These are phyloP conservation scores for Euthynnus affinis DNA, from an alignment of 2,797 vertebrate species.

Conservation along the genomic window DNA sequence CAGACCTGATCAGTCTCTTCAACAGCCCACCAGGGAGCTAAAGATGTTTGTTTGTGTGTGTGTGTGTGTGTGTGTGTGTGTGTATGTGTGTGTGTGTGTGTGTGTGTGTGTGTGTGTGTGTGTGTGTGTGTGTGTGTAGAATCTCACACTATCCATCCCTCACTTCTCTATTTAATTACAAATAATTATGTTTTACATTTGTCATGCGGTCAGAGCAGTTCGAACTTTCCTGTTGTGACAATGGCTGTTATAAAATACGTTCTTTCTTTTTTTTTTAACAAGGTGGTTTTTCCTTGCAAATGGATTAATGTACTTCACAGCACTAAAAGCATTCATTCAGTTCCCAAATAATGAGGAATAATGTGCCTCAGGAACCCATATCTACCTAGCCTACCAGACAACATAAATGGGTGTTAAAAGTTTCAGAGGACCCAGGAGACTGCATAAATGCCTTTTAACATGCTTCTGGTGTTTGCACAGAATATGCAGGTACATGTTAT, in stretches of 20 bases:
- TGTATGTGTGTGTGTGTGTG: constrained; percentile 19
- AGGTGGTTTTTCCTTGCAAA: constrained; percentile 36
- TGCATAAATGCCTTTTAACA: constrained; percentile 58
- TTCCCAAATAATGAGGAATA: constrained; percentile 65
- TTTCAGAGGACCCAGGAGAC: constrained; percentile 32
- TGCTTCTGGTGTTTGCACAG: constrained; percentile 6
- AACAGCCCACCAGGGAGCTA: constrained; percentile 27
- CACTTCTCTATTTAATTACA: constrained; percentile 55
- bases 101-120: constrained; percentile 1
- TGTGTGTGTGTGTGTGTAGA: constrained; percentile 13
- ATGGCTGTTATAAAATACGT: constrained; percentile 37
- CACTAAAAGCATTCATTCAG: constrained; percentile 73
- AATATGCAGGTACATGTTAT: constrained; percentile 40
- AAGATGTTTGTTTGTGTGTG: constrained; percentile 17
- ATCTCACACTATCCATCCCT: constrained; percentile 21
- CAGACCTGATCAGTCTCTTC: constrained; percentile 50
- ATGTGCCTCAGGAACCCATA: constrained; percentile 61
- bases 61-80: constrained; percentile 1
- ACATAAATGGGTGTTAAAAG: constrained; percentile 57
- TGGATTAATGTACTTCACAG: constrained; percentile 63
- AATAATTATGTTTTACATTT: constrained; percentile 54
- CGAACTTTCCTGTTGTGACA: constrained; percentile 35
- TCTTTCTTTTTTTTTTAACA: constrained; percentile 10
- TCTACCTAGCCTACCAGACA: constrained; percentile 58
- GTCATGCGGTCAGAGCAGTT: constrained; percentile 24